phyloP scores from a whole-genome alignment of 2,888 invertebrate genomes.

The Gisinianus flammeolus region DNA sequence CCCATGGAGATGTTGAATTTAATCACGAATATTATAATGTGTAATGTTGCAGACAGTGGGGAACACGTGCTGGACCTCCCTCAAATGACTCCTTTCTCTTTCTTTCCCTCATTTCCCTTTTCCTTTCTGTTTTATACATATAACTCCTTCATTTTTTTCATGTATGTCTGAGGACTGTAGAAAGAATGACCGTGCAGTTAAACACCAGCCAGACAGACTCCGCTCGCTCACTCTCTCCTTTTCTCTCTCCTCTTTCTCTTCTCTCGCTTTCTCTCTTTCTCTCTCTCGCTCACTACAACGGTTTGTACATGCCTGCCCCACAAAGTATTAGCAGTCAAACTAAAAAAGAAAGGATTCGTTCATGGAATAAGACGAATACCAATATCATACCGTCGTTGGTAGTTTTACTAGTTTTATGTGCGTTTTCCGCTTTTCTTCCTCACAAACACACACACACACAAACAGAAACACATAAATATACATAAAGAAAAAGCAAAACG shows the following conservation, averaged over 20 bases:
- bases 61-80: constrained; percentile 26
- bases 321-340: background rate
- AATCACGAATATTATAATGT: background rate
- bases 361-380: background rate
- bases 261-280: background rate
- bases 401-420: background rate
- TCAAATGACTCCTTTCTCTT: constrained; percentile 6
- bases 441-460: background rate
- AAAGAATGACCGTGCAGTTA: constrained; percentile 22
- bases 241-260: background rate
- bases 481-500: background rate
- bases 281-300: too few species aligned
- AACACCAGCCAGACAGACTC: constrained; percentile 20
- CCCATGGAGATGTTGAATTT: background rate
- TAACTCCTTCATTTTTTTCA: background rate
- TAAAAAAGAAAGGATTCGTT: background rate
- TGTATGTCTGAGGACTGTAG: background rate
- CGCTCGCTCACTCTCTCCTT: background rate
- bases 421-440: background rate
- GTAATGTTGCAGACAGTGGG: background rate
- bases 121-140: background rate
- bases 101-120: background rate
- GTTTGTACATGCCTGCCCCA: background rate
- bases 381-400: too few species aligned
- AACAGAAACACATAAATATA: too few species aligned